A percentile compares a stretch with the other conserved stretches of the same genome.
These are phyloP conservation scores for Diarsia dahlii DNA, from an alignment of 2,888 invertebrate genomes.

Conservation along the genomic window DNA sequence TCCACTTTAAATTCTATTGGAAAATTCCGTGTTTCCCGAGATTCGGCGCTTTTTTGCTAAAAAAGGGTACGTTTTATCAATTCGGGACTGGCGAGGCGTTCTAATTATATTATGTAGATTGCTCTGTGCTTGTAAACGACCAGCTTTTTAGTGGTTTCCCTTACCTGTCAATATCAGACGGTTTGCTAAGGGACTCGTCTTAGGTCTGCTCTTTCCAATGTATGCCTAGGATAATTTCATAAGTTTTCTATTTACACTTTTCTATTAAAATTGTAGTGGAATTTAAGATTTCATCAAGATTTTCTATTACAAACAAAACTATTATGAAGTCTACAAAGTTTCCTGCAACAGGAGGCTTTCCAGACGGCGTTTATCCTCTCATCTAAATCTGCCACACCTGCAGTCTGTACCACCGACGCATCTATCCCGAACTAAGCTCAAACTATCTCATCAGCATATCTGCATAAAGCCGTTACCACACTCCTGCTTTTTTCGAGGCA, in stretches of 20 bases:
- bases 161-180: conserved; percentile 35
- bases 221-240: no score
- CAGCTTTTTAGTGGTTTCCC: conserved; percentile 3
- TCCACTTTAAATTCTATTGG: conserved; percentile 68
- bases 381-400: not conserved
- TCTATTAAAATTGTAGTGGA: not conserved
- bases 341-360: conserved; percentile 10
- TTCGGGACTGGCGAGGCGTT: conserved; percentile 56
- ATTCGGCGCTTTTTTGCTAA: conserved; percentile 55
- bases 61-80: conserved; percentile 69
- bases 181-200: conserved; percentile 6
- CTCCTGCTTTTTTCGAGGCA: conserved; percentile 17
- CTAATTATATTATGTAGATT: conserved; percentile 72
- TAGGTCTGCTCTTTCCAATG: not conserved
- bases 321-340: conserved; percentile 1
- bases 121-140: conserved; percentile 42
- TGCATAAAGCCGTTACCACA: conserved; percentile 13
- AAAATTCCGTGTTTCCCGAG: conserved; percentile 60
- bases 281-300: not conserved
- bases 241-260: not conserved
- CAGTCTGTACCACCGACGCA: not conserved
- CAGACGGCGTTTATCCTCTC: conserved; percentile 14
- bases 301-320: not conserved
- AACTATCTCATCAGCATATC: conserved; percentile 35
- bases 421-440: conserved; percentile 6